These are phyloP conservation scores for Sebastes elongatus DNA, from an alignment of 2,797 vertebrate genomes.

Conservation along the genomic window DNA sequence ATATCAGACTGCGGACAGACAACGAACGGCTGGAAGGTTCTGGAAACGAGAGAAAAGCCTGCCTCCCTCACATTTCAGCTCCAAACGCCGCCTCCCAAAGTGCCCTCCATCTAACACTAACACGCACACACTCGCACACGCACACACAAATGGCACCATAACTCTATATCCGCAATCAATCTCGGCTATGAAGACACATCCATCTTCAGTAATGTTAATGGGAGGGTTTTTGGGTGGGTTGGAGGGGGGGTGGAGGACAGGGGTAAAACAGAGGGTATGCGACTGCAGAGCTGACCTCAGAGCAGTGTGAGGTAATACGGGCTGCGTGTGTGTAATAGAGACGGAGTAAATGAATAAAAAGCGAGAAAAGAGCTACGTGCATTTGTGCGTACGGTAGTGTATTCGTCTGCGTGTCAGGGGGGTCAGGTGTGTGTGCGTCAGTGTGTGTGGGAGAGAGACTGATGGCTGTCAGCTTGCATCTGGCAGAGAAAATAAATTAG, in stretches of 20 bases:
- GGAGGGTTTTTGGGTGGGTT: conserved; percentile 82
- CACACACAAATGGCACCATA: conserved; percentile 88
- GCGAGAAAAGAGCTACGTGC: conserved; percentile 29
- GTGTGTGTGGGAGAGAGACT: conserved; percentile 83
- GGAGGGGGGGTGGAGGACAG: conserved; percentile 82
- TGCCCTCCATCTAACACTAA: conserved; percentile 72
- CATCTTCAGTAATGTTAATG: conserved; percentile 99
- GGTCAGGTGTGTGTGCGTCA: conserved; percentile 73
- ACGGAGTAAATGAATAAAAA: conserved; percentile 52
- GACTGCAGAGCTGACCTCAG: conserved; percentile 73
- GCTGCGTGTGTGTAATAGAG: conserved; percentile 31
- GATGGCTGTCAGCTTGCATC: conserved; percentile 99
- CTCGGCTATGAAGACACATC: conserved; percentile 99
- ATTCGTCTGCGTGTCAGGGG: conserved; percentile 48
- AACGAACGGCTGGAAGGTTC: conserved; percentile 79
- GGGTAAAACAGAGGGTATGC: conserved; percentile 76
- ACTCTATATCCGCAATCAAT: conserved; percentile 99
- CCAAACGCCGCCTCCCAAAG: conserved; percentile 65
- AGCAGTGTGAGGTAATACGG: conserved; percentile 64
- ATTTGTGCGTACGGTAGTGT: conserved; percentile 35
- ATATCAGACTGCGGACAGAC: conserved; percentile 79
- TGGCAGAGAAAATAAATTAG: conserved; percentile 99
- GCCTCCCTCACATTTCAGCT: conserved; percentile 72
- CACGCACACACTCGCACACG: conserved; percentile 51
- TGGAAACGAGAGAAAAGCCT: conserved; percentile 76